These are phyloP conservation scores for Eristalis arbustorum DNA, from an alignment of 2,888 invertebrate genomes.

Conservation along the genomic window DNA sequence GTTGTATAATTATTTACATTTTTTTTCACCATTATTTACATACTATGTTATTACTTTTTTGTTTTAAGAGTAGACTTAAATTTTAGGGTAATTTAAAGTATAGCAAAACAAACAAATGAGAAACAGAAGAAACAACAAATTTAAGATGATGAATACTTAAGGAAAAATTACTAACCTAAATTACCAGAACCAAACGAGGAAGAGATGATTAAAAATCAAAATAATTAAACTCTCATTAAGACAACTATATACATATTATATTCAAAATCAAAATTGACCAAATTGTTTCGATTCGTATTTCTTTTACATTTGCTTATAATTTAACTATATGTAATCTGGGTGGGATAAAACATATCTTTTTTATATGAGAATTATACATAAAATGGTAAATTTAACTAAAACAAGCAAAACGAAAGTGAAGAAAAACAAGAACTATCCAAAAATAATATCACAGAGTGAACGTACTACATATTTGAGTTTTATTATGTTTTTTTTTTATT, in stretches of 20 bases:
- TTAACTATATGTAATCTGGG: constrained; percentile 44
- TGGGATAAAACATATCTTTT: constrained; percentile 67
- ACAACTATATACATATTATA: constrained; percentile 45
- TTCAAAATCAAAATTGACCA: constrained; percentile 48
- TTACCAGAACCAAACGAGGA: constrained; percentile 61
- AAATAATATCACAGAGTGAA: constrained; percentile 66
- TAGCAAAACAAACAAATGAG: constrained; percentile 53
- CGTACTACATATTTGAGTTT: constrained; percentile 42
- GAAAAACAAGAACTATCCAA: constrained; percentile 53
- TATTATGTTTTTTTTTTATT: constrained; percentile 40
- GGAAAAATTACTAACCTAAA: constrained; percentile 32
- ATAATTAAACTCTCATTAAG: constrained; percentile 59
- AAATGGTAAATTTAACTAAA: constrained; percentile 45
- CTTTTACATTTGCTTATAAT: constrained; percentile 34
- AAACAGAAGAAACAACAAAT: constrained; percentile 22
- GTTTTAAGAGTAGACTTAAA: constrained; percentile 53
- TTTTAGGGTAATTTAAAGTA: constrained; percentile 56
- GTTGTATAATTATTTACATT: constrained; percentile 49
- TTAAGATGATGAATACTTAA: constrained; percentile 52
- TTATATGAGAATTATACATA: constrained; percentile 55
- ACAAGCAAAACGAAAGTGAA: constrained; percentile 10
- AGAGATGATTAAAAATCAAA: constrained; percentile 46
- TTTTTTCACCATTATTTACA: constrained; percentile 48
- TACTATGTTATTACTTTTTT: constrained; percentile 71
- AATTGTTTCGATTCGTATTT: constrained; percentile 49